Base-by-base conservation (phyloP, 2,888 invertebrate genomes). In the Caenorhabditis auriculariae region DNA sequence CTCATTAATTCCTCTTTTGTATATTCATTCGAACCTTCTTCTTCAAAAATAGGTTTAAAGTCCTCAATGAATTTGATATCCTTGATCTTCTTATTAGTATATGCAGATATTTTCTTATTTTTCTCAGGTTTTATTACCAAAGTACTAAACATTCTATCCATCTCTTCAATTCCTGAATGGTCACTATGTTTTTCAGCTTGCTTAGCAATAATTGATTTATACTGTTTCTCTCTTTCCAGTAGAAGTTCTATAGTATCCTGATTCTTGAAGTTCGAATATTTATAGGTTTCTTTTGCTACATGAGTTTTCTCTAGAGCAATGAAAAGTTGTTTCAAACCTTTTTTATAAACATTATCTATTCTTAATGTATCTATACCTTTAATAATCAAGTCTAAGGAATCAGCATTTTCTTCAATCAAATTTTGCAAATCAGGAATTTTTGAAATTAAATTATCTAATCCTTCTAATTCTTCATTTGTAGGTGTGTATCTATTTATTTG, bases 401-500 rank as follows among this genome's bases (percentile, higher is more conserved):
- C 42, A 63, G 42, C 61, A 63, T 39, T 59, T 65, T 59, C 60
- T 59, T 59, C 44, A 59, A 59, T 59, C 42, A 59, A 59, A 63
- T 65, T 52, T 59, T 59, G 60, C 27, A 65, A 27, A 35, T 59
- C 60, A 27, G 60, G 60, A 64, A 59, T 55, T 43, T 59, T 59
- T 65, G 60, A 64, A 44, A 64, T 65, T 29, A 59, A 65, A 24
- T 52, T 27, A 59, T 59, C 60, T 32, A 59, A 59, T 64, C 60
- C 60, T 65, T 59, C 60, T 65, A 59, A 59, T 59, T 59, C 60
- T 55, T 59, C 59, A 28, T 37, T 42, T 42, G 37, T 35, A 63
- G 60, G 60, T 65, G 55, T 58, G 41, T 64, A 60, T 65, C 63
- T 65, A 38, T 64, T 58, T 60, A 58, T 58, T 64, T 58, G 59